phyloP scores from a whole-genome alignment of 2,797 vertebrate species.

The Aulostomus chinensis region DNA sequence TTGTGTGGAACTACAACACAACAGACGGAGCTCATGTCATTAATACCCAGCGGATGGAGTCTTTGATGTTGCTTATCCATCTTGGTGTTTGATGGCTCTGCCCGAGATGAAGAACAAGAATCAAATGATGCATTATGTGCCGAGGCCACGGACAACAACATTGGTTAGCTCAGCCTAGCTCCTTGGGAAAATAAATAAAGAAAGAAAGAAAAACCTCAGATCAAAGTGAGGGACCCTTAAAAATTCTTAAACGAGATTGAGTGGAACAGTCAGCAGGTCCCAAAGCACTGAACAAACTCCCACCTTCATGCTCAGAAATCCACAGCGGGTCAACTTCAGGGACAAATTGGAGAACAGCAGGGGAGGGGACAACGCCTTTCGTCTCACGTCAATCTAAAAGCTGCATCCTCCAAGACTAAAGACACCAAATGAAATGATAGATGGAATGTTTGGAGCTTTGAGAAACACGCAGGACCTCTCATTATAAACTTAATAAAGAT shows the following conservation, averaged over 20 bases:
- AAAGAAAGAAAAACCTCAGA: slow-evolving; percentile 54
- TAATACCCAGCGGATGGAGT: slow-evolving; percentile 49
- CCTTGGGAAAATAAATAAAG: no score
- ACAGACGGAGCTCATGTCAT: slow-evolving; percentile 58
- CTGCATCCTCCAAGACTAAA: slow-evolving; percentile 12
- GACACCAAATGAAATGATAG: slow-evolving; percentile 3
- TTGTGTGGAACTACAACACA: slow-evolving; percentile 37
- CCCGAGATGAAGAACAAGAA: slow-evolving; percentile 65
- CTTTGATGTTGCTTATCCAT: slow-evolving; percentile 68
- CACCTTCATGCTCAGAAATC: slow-evolving; percentile 10
- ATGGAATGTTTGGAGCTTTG: background rate
- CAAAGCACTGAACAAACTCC: slow-evolving; percentile 34
- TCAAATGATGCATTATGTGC: slow-evolving; percentile 64
- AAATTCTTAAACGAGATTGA: slow-evolving; percentile 41
- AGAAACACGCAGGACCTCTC: background rate
- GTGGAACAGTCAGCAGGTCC: slow-evolving; percentile 33
- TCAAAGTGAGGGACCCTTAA: slow-evolving; percentile 45
- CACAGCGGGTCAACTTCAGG: slow-evolving; percentile 23
- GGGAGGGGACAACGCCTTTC: slow-evolving; percentile 9
- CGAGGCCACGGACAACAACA: slow-evolving; percentile 37
- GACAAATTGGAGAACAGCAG: slow-evolving; percentile 12
- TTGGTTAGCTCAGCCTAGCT: slow-evolving; percentile 44
- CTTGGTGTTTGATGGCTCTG: slow-evolving; percentile 67
- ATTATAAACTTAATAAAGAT: background rate
- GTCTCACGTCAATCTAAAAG: slow-evolving; percentile 18